A percentile compares a stretch with the other conserved stretches of the same genome.
Conservation (phyloP, 2,888 invertebrate genomes). For the Eustalomyia histrio region DNA sequence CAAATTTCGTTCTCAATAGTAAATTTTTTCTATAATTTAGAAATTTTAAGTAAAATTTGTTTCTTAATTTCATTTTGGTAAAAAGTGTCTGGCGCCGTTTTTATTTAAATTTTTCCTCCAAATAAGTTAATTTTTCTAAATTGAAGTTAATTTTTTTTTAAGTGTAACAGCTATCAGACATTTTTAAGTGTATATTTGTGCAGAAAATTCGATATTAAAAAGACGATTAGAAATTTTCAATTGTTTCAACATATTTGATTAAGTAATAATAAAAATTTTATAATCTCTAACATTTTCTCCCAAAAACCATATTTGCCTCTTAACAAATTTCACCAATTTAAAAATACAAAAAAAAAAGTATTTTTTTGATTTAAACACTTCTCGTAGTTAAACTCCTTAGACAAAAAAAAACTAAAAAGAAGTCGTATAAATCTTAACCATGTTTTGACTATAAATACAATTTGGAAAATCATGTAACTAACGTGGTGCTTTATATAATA, state of each 20-base stretch:
- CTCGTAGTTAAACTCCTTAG: background rate
- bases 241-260: conserved; percentile 6
- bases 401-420: background rate
- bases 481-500: conserved; percentile 10
- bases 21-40: no score
- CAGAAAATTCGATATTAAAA: no score
- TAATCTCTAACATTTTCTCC: conserved; percentile 12
- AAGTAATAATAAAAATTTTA: conserved; percentile 26
- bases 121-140: no score
- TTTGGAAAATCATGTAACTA: conserved; percentile 6
- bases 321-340: conserved; percentile 42
- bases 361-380: background rate
- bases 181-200: no score
- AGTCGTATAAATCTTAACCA: background rate
- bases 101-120: no score
- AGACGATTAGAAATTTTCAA: no score
- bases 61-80: no score
- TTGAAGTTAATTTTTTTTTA: no score
- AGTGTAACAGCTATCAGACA: no score
- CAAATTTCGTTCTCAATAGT: no score
- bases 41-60: no score
- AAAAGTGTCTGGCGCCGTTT: no score
- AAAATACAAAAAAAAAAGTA: conserved; percentile 4
- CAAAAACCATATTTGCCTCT: conserved; percentile 30
- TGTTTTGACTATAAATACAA: conserved; percentile 13